Percentiles rank a stretch among this genome's conserved stretches.
Evolutionary conservation across 2,888 invertebrate genomes (phyloP).

Genomic region (Disparrhopalites patrizii): DNA sequence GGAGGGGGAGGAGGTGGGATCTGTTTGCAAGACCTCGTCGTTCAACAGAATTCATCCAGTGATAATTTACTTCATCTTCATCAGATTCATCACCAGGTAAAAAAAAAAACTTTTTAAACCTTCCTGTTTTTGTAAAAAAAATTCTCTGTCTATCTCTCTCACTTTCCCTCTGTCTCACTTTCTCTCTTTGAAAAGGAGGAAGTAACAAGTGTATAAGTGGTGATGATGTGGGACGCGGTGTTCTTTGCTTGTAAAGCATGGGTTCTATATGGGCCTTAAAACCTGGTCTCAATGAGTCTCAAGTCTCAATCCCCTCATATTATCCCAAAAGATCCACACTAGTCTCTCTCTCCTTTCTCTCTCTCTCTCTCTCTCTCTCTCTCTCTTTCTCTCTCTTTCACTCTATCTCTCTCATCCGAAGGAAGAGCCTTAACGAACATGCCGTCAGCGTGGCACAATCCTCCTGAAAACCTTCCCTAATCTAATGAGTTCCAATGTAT

Average conservation of each 20-base stretch:
- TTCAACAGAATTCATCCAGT: constrained; percentile 24
- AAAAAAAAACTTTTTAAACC: background rate
- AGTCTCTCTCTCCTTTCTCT: background rate
- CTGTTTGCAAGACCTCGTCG: constrained; percentile 27
- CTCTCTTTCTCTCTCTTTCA: too few relatives aligned
- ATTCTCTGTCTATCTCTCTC: constrained; percentile 1
- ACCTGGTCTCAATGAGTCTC: too few relatives aligned
- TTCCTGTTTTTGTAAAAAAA: background rate
- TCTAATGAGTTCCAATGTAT: constrained; percentile 4
- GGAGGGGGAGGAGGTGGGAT: too few relatives aligned
- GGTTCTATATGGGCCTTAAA: too few relatives aligned
- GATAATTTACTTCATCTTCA: constrained; percentile 34
- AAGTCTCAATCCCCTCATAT: background rate
- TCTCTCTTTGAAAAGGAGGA: too few relatives aligned
- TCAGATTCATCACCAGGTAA: constrained; percentile 36
- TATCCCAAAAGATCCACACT: background rate
- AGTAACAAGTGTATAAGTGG: too few relatives aligned
- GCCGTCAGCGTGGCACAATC: too few relatives aligned
- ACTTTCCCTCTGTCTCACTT: too few relatives aligned
- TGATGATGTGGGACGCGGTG: too few relatives aligned
- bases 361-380: constrained; percentile 1
- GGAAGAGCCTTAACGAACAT: too few relatives aligned
- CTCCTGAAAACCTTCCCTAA: background rate
- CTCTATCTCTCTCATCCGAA: background rate
- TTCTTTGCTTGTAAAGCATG: too few relatives aligned